These are phyloP conservation scores for Heliconius aoede DNA, from an alignment of 2,888 invertebrate genomes.

Conservation along the genomic window DNA sequence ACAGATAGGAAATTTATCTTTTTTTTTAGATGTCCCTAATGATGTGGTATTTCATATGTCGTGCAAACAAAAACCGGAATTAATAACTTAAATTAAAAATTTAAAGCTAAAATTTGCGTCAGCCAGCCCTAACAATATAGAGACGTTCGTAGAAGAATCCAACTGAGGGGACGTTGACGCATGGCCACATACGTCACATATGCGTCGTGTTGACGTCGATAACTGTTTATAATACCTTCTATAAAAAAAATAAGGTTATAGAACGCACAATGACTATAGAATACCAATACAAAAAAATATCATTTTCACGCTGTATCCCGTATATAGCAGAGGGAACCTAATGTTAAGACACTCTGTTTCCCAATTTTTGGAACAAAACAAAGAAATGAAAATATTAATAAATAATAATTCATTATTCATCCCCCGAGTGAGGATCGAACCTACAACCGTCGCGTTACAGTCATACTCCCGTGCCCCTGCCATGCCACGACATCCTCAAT, in stretches of 20 bases:
- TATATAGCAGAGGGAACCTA: too few species aligned
- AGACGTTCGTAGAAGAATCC: neutral
- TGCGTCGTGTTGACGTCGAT: neutral
- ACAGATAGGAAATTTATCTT: neutral
- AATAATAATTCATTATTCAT: too few species aligned
- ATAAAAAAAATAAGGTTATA: neutral
- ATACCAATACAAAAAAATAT: neutral
- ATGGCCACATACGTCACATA: neutral
- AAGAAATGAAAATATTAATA: too few species aligned
- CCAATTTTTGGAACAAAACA: too few species aligned
- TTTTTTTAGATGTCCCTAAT: neutral
- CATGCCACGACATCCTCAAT: too few species aligned
- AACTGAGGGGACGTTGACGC: neutral
- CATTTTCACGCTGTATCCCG: too few species aligned
- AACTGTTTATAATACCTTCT: neutral
- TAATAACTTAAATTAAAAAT: neutral
- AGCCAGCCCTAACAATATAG: neutral
- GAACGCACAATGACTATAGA: neutral
- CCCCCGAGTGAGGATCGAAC: too few species aligned
- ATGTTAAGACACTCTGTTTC: too few species aligned
- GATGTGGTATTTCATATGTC: neutral
- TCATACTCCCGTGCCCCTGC: too few species aligned
- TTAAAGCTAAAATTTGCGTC: neutral
- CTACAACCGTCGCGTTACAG: too few species aligned
- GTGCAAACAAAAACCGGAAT: neutral